Evolutionary conservation across 2,113 vertebrate species (phyloP), one percentile per base, ranked within the genome.

Genomic region (Dolichallabes microphthalmus): DNA sequence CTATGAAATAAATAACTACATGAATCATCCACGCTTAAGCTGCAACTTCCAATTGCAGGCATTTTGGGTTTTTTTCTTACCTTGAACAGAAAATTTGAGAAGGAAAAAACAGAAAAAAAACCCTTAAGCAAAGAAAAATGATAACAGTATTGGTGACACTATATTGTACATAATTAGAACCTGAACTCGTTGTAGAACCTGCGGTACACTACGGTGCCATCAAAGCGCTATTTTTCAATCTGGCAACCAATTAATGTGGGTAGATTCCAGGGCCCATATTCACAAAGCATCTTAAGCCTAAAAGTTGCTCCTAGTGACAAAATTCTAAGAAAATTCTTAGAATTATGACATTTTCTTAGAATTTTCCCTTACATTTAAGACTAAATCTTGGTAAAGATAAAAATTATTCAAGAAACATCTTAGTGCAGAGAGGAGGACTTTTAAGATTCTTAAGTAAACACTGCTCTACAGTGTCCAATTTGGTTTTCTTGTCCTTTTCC

Each of bases 241-340:
- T 77, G 52, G 74, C 52, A 77, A 77, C n/a, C 52, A 17, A 19
- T 53, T 76, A 76, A 2, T 76, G 74, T 76, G 50, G 50, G 14
- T 19, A 52, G 14, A 30, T 76, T 55, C 25, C 39, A 52, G 73
- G 32, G 32, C 32, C 32, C 32, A n/a, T 35, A 2, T 35, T 35
- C 32, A 35, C 32, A 35, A 35, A 35, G 32, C 32, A 35, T 35
- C 32, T 35, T 35, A 35, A 35, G 32, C 32, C 32, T 35, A 35
- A 35, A 35, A 35, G 32, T 35, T 35, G 32, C 32, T 35, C 32
- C 32, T 35, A 35, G 32, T 35, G 32, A 35, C 32, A 35, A 35
- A 35, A 35, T 35, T 35, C 32, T 35, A 35, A 35, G 32, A 35
- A 35, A 35, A 35, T 35, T 35, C 32, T 35, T 35, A 35, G 32